Base-by-base conservation (phyloP, 1,140 invertebrate genomes). In the Brachionus sp. region DNA sequence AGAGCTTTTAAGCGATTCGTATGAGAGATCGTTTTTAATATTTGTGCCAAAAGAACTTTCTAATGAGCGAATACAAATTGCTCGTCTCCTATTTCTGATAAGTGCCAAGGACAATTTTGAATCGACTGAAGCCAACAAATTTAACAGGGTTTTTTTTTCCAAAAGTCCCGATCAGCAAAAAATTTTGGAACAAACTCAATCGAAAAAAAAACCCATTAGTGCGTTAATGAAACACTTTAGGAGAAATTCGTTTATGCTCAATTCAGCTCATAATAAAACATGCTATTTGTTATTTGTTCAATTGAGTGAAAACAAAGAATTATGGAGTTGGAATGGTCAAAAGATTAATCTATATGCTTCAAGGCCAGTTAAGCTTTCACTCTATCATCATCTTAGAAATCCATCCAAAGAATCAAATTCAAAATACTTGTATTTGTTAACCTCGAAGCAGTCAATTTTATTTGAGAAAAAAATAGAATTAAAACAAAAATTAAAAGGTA, bases 31-130 rank as follows among this genome's bases (percentile, higher is more conserved):
- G 13, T 77, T 77, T 77, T 77, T 80, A 25, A 66, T 80, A 6
- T 80, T 80, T 44, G 77, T 80, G 5, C 77, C 77, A 5, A 13
- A 80, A 62, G 77, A 80, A 35, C 39, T 80, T 62, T n/a, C 33
- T n/a, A 80, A 80, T 13, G 50, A 80, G 16, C 57, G 57, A 62
- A 66, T 66, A 57, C 77, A 80, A 62, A 62, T 80, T 13, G 37
- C 57, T 13, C 16, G 77, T 13, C 23, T 80, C 6, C 9, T 80
- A 3, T 62, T 80, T 13, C 57, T 80, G 9, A 80, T 66, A 5
- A 80, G 46, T 62, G 77, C 57, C 25, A 80, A 80, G 29, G 37
- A 39, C 50, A 37, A 42, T 16, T 78, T 46, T 13, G 46, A 78
- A 4, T 2, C 77, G 39, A 33, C 12, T 16, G 23, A 46, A 25